Evolutionary conservation across 2,113 vertebrate genomes (phyloP).

Genomic region (Tenebrosternarchus preto): DNA sequence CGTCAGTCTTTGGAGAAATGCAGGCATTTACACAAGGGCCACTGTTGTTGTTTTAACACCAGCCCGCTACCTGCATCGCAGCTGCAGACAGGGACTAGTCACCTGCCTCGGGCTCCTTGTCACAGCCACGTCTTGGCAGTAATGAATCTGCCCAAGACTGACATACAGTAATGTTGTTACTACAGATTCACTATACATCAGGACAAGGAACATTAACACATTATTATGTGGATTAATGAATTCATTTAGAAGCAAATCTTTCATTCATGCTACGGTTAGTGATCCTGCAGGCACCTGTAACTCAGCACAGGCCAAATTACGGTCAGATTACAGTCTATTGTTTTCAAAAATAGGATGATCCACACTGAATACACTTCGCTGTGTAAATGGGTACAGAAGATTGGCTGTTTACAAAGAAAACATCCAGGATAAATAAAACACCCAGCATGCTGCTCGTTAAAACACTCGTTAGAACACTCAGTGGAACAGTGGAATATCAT

Average conservation of each 20-base stretch:
- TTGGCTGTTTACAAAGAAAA: background rate
- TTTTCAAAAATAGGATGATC: background rate
- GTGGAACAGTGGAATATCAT: conserved; percentile 16
- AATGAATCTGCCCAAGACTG: no score
- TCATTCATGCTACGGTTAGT: conserved; percentile 41
- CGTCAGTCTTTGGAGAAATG: conserved; percentile 68
- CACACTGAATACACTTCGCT: conserved; percentile 48
- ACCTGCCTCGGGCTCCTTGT: conserved; percentile 56
- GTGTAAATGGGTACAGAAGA: background rate
- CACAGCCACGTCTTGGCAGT: conserved; percentile 50
- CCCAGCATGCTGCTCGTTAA: conserved; percentile 22
- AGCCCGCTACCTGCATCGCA: conserved; percentile 75
- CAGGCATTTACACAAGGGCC: conserved; percentile 71
- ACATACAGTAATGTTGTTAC: conserved; percentile 3
- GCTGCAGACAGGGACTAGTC: conserved; percentile 63
- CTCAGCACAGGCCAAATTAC: conserved; percentile 48
- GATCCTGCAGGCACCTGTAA: conserved; percentile 46
- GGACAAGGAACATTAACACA: background rate
- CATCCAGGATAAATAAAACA: conserved; percentile 31
- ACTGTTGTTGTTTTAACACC: conserved; percentile 76
- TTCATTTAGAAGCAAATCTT: background rate
- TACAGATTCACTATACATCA: background rate
- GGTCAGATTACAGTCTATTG: conserved; percentile 4
- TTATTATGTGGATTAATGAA: background rate
- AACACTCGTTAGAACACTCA: no score